Evolutionary conservation across 2,113 vertebrate genomes (phyloP).

Genomic region (Delphinus delphis): DNA sequence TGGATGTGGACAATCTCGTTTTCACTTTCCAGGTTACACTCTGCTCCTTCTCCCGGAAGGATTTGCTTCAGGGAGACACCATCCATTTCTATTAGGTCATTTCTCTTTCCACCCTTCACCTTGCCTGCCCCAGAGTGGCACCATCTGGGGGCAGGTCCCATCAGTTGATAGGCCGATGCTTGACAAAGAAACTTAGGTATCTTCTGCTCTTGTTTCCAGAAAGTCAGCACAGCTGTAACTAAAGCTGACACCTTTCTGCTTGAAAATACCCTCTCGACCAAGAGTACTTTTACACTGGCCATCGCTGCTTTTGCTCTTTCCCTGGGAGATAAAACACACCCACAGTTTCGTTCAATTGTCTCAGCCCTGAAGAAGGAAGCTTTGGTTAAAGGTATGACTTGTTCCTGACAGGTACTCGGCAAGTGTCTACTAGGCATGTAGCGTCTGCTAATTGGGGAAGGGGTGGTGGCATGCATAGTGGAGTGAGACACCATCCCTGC

Average conservation of each 20-base stretch:
- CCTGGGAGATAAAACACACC: constrained; percentile 79
- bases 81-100: background rate
- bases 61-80: background rate
- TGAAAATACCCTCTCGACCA: constrained; percentile 75
- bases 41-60: background rate
- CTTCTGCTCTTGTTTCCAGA: constrained; percentile 81
- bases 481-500: background rate
- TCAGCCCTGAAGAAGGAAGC: constrained; percentile 84
- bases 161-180: background rate
- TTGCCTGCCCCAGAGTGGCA: background rate
- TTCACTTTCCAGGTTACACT: background rate
- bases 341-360: background rate
- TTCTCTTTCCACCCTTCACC: background rate
- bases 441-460: background rate
- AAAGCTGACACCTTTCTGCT: constrained; percentile 86
- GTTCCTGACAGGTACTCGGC: background rate
- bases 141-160: background rate
- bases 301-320: constrained; percentile 89
- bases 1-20: background rate
- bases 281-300: constrained; percentile 89
- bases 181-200: background rate
- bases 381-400: constrained; percentile 82
- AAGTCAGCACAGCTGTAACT: constrained; percentile 80
- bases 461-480: background rate
- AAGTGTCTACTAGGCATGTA: background rate